These are phyloP conservation scores for Enchytraeus crypticus DNA, from an alignment of 2,888 invertebrate genomes.

Conservation along the genomic window DNA sequence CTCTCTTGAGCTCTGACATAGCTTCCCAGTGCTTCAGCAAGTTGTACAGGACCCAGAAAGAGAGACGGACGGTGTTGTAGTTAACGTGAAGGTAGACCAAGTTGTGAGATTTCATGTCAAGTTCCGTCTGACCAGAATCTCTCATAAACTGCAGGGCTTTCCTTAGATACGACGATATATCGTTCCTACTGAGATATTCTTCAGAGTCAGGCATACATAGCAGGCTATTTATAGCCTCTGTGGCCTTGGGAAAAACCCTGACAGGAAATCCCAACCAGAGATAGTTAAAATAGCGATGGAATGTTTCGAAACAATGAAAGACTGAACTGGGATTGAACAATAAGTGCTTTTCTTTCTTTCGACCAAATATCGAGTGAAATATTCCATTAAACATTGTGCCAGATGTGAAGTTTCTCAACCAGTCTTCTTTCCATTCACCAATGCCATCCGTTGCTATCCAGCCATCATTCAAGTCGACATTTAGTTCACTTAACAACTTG, in stretches of 20 bases:
- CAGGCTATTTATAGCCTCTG: slow-evolving; percentile 37
- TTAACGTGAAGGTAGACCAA: slow-evolving; percentile 48
- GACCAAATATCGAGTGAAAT: slow-evolving; percentile 47
- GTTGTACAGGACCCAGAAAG: slow-evolving; percentile 45
- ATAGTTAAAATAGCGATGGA: slow-evolving; percentile 48
- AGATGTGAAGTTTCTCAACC: slow-evolving; percentile 39
- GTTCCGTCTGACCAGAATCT: slow-evolving; percentile 38
- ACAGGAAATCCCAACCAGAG: slow-evolving; percentile 47
- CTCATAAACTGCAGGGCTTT: slow-evolving; percentile 43
- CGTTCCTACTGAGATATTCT: slow-evolving; percentile 38
- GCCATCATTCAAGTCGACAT: no score
- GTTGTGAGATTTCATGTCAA: slow-evolving; percentile 47
- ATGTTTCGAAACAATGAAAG: slow-evolving; percentile 43
- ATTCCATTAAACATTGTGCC: slow-evolving; percentile 44
- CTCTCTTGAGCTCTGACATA: slow-evolving; percentile 33
- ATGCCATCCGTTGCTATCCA: no score
- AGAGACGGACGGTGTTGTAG: slow-evolving; percentile 47
- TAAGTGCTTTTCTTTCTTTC: slow-evolving; percentile 27
- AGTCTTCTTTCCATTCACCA: slow-evolving; percentile 13
- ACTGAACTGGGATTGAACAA: slow-evolving; percentile 41
- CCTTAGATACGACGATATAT: slow-evolving; percentile 43
- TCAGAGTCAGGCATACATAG: slow-evolving; percentile 37
- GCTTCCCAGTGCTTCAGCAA: slow-evolving; percentile 37
- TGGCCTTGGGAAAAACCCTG: slow-evolving; percentile 40
- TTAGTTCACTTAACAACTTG: no score